Conservation (phyloP, 1,140 invertebrate genomes). For the Melipona quadrifasciata region DNA sequence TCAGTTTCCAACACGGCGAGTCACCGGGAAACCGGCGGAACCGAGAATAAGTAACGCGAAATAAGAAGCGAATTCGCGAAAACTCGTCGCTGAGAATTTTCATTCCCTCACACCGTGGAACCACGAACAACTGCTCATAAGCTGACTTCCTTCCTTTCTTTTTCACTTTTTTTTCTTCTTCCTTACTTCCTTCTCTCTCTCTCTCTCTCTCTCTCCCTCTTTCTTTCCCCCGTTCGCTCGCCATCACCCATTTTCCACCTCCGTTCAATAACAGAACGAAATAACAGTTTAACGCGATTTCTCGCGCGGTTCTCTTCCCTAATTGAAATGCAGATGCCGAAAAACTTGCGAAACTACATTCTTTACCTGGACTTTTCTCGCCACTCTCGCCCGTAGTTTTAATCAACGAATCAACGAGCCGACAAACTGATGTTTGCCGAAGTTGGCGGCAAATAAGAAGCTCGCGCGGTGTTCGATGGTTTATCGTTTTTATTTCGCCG, state of each 20-base stretch:
- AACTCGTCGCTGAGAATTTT: conserved; percentile 21
- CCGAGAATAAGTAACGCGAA: conserved; percentile 36
- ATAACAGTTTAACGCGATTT: conserved; percentile 20
- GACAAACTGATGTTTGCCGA: neutral
- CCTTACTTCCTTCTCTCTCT: no score
- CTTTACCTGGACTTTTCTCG: neutral
- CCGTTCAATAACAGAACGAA: conserved; percentile 4
- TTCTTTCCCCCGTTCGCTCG: no score
- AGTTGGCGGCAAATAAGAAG: neutral
- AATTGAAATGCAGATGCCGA: neutral
- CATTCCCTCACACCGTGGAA: conserved; percentile 8
- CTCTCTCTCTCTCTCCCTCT: no score
- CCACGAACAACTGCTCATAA: conserved; percentile 32
- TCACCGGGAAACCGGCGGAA: neutral
- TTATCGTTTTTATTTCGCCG: neutral
- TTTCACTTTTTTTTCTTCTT: no score
- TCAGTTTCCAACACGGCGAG: neutral
- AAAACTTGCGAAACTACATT: neutral
- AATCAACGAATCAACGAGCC: neutral
- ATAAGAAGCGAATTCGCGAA: conserved; percentile 23
- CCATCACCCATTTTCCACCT: conserved; percentile 18
- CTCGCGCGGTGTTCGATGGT: no score
- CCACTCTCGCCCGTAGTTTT: neutral
- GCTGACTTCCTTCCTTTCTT: neutral
- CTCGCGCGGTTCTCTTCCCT: no score